Evolutionary conservation across 2,113 vertebrate genomes (phyloP).

Genomic region (Lutjanus erythropterus): DNA sequence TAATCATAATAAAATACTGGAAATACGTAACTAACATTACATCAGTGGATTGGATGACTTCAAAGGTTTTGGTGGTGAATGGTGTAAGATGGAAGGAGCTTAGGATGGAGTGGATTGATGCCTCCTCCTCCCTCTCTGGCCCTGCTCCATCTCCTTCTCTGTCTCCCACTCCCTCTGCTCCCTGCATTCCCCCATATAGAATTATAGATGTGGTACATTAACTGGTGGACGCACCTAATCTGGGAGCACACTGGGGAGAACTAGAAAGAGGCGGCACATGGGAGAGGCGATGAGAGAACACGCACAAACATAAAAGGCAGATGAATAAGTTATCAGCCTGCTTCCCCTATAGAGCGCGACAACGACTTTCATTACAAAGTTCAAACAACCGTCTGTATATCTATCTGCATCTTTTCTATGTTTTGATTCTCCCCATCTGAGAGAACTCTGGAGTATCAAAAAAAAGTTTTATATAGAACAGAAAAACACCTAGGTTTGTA

Average conservation of each 20-base stretch:
- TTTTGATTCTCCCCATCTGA: neutral
- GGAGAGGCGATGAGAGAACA: constrained; percentile 14
- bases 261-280: constrained; percentile 11
- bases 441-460: neutral
- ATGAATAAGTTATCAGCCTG: constrained; percentile 20
- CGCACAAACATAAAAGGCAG: constrained; percentile 34
- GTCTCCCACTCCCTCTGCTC: constrained; percentile 22
- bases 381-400: neutral
- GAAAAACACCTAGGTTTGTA: neutral
- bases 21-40: neutral
- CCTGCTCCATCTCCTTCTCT: constrained; percentile 12
- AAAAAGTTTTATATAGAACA: no score
- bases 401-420: neutral
- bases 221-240: constrained; percentile 42
- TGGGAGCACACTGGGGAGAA: constrained; percentile 17
- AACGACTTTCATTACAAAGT: neutral
- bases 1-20: neutral
- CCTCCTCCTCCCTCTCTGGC: neutral
- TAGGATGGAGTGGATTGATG: neutral
- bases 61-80: constrained; percentile 2
- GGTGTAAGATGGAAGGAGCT: neutral
- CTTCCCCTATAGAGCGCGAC: neutral
- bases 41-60: neutral
- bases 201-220: constrained; percentile 44
- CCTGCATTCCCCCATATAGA: constrained; percentile 2